Conservation (phyloP, 2,113 vertebrate genomes). For the Podiceps cristatus region DNA sequence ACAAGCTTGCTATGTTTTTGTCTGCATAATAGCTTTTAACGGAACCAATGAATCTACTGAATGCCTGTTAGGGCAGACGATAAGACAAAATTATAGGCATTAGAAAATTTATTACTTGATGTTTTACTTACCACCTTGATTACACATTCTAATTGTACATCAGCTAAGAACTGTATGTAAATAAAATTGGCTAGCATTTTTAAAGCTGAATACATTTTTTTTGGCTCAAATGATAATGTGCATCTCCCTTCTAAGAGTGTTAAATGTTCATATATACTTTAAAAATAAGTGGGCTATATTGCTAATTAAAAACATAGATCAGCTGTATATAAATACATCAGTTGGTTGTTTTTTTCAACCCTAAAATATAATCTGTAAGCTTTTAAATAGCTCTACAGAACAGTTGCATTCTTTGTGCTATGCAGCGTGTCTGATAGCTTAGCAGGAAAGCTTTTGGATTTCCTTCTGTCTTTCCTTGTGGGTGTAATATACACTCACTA, state of each 20-base stretch:
- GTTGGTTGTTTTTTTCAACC: accelerated
- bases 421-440: neutral
- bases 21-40: neutral
- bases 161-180: neutral
- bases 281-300: neutral
- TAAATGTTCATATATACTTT: neutral
- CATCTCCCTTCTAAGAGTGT: neutral
- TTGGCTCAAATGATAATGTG: neutral
- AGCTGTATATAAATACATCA: neutral
- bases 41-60: neutral
- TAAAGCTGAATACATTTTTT: neutral
- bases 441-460: neutral
- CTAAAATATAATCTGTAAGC: neutral
- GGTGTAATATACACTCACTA: accelerated
- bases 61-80: neutral
- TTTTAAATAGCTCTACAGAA: neutral
- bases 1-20: neutral
- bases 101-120: neutral
- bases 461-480: neutral
- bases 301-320: neutral
- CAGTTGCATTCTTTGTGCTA: neutral
- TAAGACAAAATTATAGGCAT: neutral
- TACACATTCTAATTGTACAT: neutral
- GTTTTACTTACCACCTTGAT: neutral
- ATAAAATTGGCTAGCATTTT: neutral